Conservation (phyloP, 2,888 invertebrate species). For the Resseliella maxima region DNA sequence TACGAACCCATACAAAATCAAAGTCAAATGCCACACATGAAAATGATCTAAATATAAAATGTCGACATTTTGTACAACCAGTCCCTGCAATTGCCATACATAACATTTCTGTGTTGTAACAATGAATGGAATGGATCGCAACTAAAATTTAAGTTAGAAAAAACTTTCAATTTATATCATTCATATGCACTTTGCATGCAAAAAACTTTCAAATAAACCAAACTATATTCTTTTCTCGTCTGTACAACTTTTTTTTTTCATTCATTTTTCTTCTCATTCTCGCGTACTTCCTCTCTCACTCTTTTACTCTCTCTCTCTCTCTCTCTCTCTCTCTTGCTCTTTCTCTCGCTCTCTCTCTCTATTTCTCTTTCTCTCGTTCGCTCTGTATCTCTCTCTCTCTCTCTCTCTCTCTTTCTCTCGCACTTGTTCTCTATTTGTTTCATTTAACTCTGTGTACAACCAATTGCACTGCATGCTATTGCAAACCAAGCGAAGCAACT, state of each 20-base stretch:
- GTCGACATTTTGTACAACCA: neutral
- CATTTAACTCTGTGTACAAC: neutral
- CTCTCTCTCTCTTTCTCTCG: too few relatives aligned
- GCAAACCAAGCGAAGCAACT: neutral
- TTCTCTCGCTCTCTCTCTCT: too few relatives aligned
- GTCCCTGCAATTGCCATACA: neutral
- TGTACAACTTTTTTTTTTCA: neutral
- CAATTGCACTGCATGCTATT: neutral
- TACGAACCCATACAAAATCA: neutral
- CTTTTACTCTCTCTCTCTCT: too few relatives aligned
- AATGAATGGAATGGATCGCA: neutral
- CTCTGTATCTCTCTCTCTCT: neutral
- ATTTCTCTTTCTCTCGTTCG: too few relatives aligned
- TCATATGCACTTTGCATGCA: slow-evolving; percentile 29
- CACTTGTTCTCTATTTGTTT: too few relatives aligned
- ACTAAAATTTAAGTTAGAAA: slow-evolving; percentile 40
- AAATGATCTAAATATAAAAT: neutral
- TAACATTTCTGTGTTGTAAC: neutral
- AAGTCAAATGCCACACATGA: neutral
- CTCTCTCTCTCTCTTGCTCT: too few relatives aligned
- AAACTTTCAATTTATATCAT: slow-evolving; percentile 46
- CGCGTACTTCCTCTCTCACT: too few relatives aligned
- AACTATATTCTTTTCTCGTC: neutral
- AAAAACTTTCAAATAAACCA: slow-evolving; percentile 42
- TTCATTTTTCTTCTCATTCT: too few relatives aligned